Base-by-base conservation (phyloP, 2,113 vertebrate genomes). In the Sterrhoptilus dennistouni region DNA sequence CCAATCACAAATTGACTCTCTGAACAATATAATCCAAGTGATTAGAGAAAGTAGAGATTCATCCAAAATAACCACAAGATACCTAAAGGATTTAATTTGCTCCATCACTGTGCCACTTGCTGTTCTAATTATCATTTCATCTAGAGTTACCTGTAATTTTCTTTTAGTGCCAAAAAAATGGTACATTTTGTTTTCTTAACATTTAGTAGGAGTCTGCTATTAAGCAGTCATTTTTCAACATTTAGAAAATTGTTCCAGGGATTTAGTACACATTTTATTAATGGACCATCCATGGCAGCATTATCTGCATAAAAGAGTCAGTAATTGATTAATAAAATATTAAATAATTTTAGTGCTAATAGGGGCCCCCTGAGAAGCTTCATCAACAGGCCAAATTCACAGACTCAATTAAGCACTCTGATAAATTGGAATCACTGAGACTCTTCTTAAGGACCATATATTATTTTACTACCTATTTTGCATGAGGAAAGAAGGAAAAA, bases 281-380 rank as follows among this genome's bases (percentile, higher is more conserved):
- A 94, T 69, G 75, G 87, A 87, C 89, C 89, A 95, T 96, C 78
- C 36, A 85, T 29, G 74, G 60, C 45, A 92, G 50, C 11, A 88
- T 87, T 83, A 81, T 91, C 88, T 93, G 79, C 89, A 89, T 82
- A 96, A 97, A 96, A 83, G 85, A 90, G 74, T 53, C 75, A 78
- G 74, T 96, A 97, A 97, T 96, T 97, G 91, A 98, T 97, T 98
- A 97, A 97, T 95, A 96, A 97, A 97, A 96, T 96, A 94, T 90
- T 76, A 96, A 97, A 97, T 93, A 96, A 98, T 97, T 96, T 98
- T 79, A 91, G 85, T 92, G 90, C 92, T 97, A 97, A 95, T 94
- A 94, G 75, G 76, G 52, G 14, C 57, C 74, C 89, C 90, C 96
- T 71, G 64, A 96, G 92, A 84, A 96, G 45, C 75, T 42, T 77